Conservation (phyloP, 2,888 invertebrate genomes). For the Salpingus planirostris region DNA sequence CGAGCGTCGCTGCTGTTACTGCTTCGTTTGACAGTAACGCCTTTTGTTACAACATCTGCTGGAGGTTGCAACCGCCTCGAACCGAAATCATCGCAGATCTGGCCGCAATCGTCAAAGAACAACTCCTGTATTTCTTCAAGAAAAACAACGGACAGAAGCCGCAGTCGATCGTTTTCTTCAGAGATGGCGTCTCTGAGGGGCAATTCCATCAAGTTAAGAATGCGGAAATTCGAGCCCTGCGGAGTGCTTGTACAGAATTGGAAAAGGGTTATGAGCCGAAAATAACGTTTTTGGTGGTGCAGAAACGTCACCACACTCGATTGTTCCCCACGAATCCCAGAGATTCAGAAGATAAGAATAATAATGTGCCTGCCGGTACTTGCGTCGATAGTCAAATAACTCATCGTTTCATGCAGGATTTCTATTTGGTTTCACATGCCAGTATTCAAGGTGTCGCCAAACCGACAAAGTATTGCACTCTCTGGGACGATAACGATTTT, state of each 20-base stretch:
- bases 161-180: slow-evolving; percentile 60
- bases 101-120: slow-evolving; percentile 46
- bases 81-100: slow-evolving; percentile 70
- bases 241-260: slow-evolving; percentile 54
- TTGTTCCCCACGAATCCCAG: slow-evolving; percentile 41
- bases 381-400: slow-evolving; percentile 74
- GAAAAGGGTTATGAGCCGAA: slow-evolving; percentile 56
- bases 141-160: slow-evolving; percentile 49
- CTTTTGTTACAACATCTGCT: slow-evolving; percentile 64
- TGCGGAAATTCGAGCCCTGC: slow-evolving; percentile 55
- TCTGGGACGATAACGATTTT: slow-evolving; percentile 70
- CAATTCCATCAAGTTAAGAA: slow-evolving; percentile 65
- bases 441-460: slow-evolving; percentile 74
- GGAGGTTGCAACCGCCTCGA: slow-evolving; percentile 66
- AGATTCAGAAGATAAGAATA: slow-evolving; percentile 49
- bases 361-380: slow-evolving; percentile 51
- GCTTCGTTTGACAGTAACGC: slow-evolving; percentile 62
- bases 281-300: slow-evolving; percentile 87
- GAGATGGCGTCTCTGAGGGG: slow-evolving; percentile 85
- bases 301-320: slow-evolving; percentile 93
- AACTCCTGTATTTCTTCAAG: slow-evolving; percentile 51
- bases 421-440: slow-evolving; percentile 66
- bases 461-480: slow-evolving; percentile 77
- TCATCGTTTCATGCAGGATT: slow-evolving; percentile 80
- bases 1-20: slow-evolving; percentile 66